phyloP scores from a whole-genome alignment of 35 echinoderm and acorn worm genomes.

The Patiria miniata region DNA sequence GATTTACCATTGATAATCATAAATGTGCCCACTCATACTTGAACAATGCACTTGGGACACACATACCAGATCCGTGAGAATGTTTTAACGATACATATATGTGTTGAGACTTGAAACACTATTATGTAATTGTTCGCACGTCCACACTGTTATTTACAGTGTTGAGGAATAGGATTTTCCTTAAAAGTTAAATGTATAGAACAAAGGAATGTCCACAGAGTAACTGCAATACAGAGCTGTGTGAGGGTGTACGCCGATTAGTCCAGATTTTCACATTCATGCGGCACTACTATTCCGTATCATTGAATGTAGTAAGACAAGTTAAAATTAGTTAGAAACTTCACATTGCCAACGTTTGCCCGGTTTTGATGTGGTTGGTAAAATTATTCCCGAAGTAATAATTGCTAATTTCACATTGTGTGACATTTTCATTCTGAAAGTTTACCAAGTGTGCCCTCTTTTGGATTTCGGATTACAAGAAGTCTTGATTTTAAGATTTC shows the following conservation, averaged over 20 bases:
- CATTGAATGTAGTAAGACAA: not conserved
- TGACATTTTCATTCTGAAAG: slow-evolving; percentile 5
- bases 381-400: not conserved
- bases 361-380: slow-evolving; percentile 3
- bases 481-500: not conserved
- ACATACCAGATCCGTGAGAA: not conserved
- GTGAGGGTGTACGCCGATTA: not conserved
- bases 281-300: not conserved
- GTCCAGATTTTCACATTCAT: slow-evolving; percentile 1
- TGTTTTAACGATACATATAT: not conserved
- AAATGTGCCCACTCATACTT: not conserved
- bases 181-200: slow-evolving; percentile 6
- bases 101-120: too few relatives aligned
- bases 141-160: too few relatives aligned
- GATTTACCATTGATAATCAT: slow-evolving; percentile 5
- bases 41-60: not conserved
- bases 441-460: not conserved
- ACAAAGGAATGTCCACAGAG: not conserved
- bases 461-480: not conserved
- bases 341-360: not conserved
- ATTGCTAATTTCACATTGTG: slow-evolving; percentile 5
- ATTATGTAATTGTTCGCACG: too few relatives aligned
- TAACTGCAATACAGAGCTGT: slow-evolving; percentile 4
- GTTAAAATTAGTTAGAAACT: not conserved
- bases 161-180: not conserved